Percentiles rank a stretch among this genome's conserved stretches.
Conservation (phyloP, 2,888 invertebrate species). For the Archips crataeganus region DNA sequence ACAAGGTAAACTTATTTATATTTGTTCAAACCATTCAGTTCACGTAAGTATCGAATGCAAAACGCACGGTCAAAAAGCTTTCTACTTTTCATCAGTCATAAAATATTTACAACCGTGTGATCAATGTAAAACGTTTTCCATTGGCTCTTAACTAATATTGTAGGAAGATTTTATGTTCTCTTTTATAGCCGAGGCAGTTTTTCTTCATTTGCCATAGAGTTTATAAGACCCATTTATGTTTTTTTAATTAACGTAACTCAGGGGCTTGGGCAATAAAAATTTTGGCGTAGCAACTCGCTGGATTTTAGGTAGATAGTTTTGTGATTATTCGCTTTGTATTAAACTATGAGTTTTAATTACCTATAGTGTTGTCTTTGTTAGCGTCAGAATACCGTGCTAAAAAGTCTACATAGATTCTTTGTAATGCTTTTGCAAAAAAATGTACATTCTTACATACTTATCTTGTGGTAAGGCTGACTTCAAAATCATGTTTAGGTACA, state of each 20-base stretch:
- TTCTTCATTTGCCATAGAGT: conserved; percentile 27
- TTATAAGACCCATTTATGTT: conserved; percentile 33
- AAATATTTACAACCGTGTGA: conserved; percentile 30
- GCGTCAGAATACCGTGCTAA: not conserved
- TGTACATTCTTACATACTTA: not conserved
- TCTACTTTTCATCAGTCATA: conserved; percentile 17
- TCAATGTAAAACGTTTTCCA: conserved; percentile 11
- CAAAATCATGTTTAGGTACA: not conserved
- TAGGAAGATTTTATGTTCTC: conserved; percentile 33
- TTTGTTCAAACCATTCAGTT: conserved; percentile 7
- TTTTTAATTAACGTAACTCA: conserved; percentile 38
- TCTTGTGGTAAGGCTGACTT: not conserved
- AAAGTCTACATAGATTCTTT: too few relatives aligned
- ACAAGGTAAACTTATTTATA: conserved; percentile 4
- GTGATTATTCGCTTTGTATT: not conserved
- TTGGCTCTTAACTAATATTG: conserved; percentile 30
- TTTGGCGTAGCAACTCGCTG: conserved; percentile 16
- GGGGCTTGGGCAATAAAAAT: conserved; percentile 18
- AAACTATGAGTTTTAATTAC: not conserved
- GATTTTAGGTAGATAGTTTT: conserved; percentile 21
- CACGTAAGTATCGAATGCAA: not conserved
- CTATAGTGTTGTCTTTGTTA: not conserved
- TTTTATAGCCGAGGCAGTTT: conserved; percentile 33
- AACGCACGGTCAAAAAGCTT: conserved; percentile 5
- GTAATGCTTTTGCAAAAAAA: too few relatives aligned